Conservation (phyloP, 2,797 vertebrate species). For the Rhynchotus rufescens region DNA sequence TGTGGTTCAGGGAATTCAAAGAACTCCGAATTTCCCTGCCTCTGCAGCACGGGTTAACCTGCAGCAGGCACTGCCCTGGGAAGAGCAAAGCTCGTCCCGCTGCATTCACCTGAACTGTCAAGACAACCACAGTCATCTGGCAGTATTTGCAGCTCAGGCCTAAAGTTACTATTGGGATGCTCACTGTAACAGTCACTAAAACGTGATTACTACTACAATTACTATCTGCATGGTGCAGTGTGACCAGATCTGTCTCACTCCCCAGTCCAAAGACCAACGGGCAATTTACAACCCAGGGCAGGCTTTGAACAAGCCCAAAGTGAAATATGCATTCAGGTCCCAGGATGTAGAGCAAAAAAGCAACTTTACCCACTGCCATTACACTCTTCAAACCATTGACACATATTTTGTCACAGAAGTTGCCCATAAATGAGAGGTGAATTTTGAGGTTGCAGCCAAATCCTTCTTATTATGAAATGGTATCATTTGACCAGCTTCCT, state of each 20-base stretch:
- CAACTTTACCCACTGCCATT: not conserved
- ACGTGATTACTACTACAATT: no score
- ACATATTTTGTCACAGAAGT: not conserved
- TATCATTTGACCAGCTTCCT: not conserved
- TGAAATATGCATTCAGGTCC: not conserved
- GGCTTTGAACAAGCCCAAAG: not conserved
- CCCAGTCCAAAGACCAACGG: not conserved
- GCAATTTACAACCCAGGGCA: not conserved
- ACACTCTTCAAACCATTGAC: not conserved
- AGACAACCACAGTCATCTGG: not conserved
- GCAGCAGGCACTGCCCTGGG: not conserved
- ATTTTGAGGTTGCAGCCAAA: slow-evolving; percentile 4
- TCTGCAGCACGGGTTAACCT: not conserved
- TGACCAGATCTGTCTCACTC: not conserved
- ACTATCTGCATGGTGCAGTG: no score
- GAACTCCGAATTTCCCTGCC: not conserved
- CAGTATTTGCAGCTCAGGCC: not conserved
- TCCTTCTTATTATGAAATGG: not conserved
- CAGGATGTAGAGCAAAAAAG: not conserved
- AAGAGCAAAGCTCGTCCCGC: not conserved
- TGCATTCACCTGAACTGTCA: not conserved
- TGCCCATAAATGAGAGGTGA: not conserved
- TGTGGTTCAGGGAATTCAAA: not conserved
- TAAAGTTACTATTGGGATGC: not conserved
- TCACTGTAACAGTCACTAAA: not conserved